phyloP scores from a whole-genome alignment of 2,888 invertebrate species.

The Dicranocentrus wangi region DNA sequence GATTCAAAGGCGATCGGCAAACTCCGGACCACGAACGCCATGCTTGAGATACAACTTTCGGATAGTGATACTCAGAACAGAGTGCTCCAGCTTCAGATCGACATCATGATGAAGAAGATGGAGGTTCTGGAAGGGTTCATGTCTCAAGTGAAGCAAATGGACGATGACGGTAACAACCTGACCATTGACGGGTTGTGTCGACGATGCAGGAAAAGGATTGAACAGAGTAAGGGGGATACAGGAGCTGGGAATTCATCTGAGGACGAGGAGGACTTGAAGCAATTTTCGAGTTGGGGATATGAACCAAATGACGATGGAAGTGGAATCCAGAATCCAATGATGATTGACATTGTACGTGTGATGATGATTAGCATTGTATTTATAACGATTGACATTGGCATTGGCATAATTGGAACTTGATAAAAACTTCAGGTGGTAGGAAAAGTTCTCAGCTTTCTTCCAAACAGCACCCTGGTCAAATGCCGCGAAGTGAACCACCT shows the following conservation, averaged over 20 bases:
- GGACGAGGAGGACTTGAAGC: constrained; percentile 25
- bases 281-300: constrained; percentile 13
- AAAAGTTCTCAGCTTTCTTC: constrained; percentile 51
- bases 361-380: too few species aligned
- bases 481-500: constrained; percentile 58
- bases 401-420: background rate
- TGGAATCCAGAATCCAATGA: constrained; percentile 46
- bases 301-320: constrained; percentile 2
- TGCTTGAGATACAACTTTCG: constrained; percentile 50
- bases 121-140: constrained; percentile 60
- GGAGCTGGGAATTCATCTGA: constrained; percentile 23
- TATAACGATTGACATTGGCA: too few species aligned
- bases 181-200: constrained; percentile 7
- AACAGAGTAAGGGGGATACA: constrained; percentile 9
- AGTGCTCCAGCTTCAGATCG: constrained; percentile 56
- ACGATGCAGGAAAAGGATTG: constrained; percentile 27
- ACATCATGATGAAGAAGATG: constrained; percentile 62
- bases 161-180: constrained; percentile 18
- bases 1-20: constrained; percentile 51
- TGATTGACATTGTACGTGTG: constrained; percentile 59
- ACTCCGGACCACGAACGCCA: constrained; percentile 49
- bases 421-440: constrained; percentile 59
- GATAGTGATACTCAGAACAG: constrained; percentile 66
- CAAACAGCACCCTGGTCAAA: constrained; percentile 35
- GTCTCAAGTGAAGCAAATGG: constrained; percentile 42